Evolutionary conservation across 2,113 vertebrate species (phyloP).

Genomic region (Sclerurus mexicanus): DNA sequence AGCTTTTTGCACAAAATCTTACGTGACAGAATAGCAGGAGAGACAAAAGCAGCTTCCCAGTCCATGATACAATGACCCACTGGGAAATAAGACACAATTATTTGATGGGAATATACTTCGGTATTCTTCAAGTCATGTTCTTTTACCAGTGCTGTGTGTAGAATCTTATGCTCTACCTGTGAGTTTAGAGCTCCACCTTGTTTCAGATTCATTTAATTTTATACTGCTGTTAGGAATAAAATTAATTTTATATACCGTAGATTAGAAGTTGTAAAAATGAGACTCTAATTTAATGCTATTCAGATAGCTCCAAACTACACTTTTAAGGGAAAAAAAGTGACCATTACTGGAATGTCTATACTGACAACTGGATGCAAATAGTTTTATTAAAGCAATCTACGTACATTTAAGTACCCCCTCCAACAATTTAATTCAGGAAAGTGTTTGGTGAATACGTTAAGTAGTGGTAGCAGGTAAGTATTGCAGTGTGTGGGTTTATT

Average conservation of each 20-base stretch:
- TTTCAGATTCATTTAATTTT: not conserved
- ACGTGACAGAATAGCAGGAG: not conserved
- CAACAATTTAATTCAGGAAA: not conserved
- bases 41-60: not conserved
- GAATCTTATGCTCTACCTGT: not conserved
- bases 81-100: not conserved
- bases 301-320: not conserved
- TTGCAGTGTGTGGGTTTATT: not conserved
- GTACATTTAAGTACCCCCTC: not conserved
- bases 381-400: slow-evolving; percentile 30
- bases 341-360: not conserved
- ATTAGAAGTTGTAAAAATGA: not conserved
- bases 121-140: not conserved
- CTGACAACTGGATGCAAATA: not conserved
- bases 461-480: not conserved
- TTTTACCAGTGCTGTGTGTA: not conserved
- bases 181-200: not conserved
- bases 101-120: not conserved
- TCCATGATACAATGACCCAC: not conserved
- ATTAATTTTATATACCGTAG: not conserved
- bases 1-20: not conserved
- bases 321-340: not conserved
- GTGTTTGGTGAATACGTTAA: not conserved
- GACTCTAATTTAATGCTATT: not conserved
- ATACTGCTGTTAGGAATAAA: not conserved